Evolutionary conservation across 2,888 invertebrate species (phyloP).

Genomic region (Opisthograptis luteolata): DNA sequence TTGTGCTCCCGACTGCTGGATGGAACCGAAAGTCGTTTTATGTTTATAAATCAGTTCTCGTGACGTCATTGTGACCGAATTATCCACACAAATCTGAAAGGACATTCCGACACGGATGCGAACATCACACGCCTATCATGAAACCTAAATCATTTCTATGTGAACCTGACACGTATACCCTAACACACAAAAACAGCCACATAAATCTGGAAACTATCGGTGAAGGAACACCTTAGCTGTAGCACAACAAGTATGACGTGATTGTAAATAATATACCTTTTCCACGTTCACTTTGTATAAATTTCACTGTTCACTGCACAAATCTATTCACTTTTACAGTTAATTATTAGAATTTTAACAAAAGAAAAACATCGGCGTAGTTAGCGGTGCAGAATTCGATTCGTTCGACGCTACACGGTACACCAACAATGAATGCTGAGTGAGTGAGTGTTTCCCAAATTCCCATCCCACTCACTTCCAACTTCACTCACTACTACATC

Average conservation of each 20-base stretch:
- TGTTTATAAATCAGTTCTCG: conserved; percentile 77
- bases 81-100: conserved; percentile 56
- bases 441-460: too few species aligned
- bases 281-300: conserved; percentile 21
- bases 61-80: conserved; percentile 79
- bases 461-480: conserved; percentile 55
- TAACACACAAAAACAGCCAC: conserved; percentile 9
- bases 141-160: conserved; percentile 9
- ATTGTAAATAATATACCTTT: conserved; percentile 62
- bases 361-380: conserved; percentile 63
- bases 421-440: too few species aligned
- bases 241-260: conserved; percentile 61
- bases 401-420: conserved; percentile 66
- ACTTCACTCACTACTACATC: conserved; percentile 55
- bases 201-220: conserved; percentile 43
- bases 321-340: conserved; percentile 26
- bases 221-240: conserved; percentile 58
- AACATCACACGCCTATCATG: conserved; percentile 14
- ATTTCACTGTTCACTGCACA: conserved; percentile 35
- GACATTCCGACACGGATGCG: conserved; percentile 35
- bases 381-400: conserved; percentile 60
- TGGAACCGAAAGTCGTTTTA: conserved; percentile 71
- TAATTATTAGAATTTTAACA: conserved; percentile 27
- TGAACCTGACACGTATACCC: conserved; percentile 12
- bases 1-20: conserved; percentile 71